These are phyloP conservation scores for Setipinna tenuifilis DNA, from an alignment of 2,797 vertebrate genomes.

Conservation along the genomic window DNA sequence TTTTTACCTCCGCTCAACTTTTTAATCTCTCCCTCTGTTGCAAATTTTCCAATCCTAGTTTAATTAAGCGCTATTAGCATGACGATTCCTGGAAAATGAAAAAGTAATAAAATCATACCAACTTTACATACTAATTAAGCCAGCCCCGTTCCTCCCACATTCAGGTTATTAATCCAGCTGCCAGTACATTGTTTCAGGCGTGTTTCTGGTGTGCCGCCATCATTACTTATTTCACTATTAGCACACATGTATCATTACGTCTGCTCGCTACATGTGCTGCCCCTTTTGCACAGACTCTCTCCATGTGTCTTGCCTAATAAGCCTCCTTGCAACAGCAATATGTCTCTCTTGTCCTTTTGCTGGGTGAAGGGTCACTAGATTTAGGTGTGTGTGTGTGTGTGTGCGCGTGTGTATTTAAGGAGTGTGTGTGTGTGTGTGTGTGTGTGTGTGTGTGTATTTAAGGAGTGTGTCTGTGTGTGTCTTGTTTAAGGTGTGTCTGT, in stretches of 20 bases:
- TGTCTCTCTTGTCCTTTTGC: conserved; percentile 5
- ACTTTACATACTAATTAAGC: conserved; percentile 8
- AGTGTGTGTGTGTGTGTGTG: neutral
- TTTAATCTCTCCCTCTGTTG: neutral
- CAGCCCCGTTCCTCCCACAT: neutral
- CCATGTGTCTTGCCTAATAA: conserved; percentile 20
- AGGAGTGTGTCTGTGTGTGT: neutral
- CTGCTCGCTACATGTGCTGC: neutral
- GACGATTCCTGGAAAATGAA: conserved; percentile 21
- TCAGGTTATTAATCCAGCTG: neutral
- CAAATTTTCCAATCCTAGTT: conserved; percentile 3
- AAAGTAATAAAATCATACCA: conserved; percentile 17
- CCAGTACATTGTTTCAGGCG: neutral
- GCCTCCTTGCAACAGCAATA: conserved; percentile 6
- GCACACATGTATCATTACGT: neutral
- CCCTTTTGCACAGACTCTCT: neutral
- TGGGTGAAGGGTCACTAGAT: conserved; percentile 15
- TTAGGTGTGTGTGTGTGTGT: neutral
- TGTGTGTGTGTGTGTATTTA: neutral
- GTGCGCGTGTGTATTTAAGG: neutral
- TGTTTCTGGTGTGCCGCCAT: neutral
- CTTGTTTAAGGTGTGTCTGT: neutral
- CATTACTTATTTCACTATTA: neutral
- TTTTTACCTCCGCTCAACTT: neutral
- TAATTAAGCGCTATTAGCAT: conserved; percentile 15